Conservation (phyloP, 2,888 invertebrate species). For the Eupelmus urozonus region DNA sequence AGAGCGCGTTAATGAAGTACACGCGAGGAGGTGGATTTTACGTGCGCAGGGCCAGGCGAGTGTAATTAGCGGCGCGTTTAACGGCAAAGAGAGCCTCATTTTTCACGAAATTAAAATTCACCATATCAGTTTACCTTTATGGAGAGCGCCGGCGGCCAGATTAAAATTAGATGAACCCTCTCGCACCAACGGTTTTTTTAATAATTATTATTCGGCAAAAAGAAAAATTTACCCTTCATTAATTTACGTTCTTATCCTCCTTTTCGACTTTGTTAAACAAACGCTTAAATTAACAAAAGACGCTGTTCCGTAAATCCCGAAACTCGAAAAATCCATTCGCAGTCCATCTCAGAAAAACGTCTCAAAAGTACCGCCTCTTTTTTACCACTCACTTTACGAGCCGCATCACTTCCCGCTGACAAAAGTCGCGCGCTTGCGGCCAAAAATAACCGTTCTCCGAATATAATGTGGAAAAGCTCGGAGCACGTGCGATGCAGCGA, state of each 20-base stretch:
- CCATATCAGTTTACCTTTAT: neutral
- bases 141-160: neutral
- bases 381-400: conserved; percentile 30
- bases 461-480: conserved; percentile 1
- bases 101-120: conserved; percentile 9
- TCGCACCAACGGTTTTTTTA: neutral
- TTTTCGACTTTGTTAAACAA: no score
- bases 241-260: no score
- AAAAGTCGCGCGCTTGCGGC: conserved; percentile 8
- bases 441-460: conserved; percentile 1
- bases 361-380: no score
- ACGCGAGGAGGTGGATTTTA: neutral
- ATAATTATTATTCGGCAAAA: no score
- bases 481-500: neutral
- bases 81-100: neutral
- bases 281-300: no score
- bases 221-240: no score
- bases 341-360: no score
- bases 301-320: no score
- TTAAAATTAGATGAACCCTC: neutral
- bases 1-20: conserved; percentile 16
- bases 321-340: no score
- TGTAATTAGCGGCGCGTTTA: conserved; percentile 4
- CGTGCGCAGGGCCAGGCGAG: no score
- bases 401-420: neutral